phyloP scores from a whole-genome alignment of 2,113 vertebrate genomes.

The Eptesicus fuscus region DNA sequence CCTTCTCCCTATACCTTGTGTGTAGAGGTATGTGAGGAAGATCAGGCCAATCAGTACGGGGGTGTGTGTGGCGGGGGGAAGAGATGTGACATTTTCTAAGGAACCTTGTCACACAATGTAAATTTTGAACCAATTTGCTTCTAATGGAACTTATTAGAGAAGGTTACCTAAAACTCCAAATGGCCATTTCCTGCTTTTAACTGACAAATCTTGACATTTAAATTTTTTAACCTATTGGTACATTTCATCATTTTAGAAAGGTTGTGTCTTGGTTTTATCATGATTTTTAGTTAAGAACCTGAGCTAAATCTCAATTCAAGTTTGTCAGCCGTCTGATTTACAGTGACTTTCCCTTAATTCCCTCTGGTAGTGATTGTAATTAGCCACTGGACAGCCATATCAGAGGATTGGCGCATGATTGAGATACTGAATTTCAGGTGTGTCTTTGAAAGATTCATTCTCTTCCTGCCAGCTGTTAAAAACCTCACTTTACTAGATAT shows the following conservation, averaged over 20 bases:
- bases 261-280: background rate
- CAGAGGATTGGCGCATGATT: background rate
- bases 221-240: background rate
- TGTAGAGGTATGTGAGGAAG: background rate
- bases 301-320: background rate
- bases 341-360: background rate
- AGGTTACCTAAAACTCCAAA: background rate
- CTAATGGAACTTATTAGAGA: slow-evolving; percentile 33
- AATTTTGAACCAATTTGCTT: background rate
- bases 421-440: background rate
- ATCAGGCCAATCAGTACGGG: background rate
- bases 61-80: background rate
- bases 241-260: background rate
- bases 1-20: background rate
- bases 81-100: background rate
- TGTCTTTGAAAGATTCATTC: background rate
- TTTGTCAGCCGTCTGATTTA: background rate
- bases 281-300: background rate
- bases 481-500: background rate
- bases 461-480: background rate
- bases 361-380: background rate
- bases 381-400: background rate
- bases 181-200: slow-evolving; percentile 5
- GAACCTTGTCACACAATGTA: background rate
- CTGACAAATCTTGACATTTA: background rate